A percentile compares a stretch with the other conserved stretches of the same genome.
Evolutionary conservation across 2,113 vertebrate species (phyloP).

Genomic region (Axis porcinus): DNA sequence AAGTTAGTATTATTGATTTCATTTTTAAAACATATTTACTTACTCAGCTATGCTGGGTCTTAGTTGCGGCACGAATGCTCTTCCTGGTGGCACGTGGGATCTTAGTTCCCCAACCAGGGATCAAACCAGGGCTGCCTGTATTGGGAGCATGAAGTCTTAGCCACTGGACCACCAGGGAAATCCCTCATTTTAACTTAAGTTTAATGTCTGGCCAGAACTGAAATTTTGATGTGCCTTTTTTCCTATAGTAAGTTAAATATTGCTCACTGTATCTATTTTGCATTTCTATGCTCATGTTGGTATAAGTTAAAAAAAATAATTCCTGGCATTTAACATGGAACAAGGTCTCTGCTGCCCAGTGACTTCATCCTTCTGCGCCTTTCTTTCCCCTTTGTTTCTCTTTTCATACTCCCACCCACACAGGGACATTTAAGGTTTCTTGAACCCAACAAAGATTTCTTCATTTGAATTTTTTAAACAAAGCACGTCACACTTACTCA

Average conservation of each 20-base stretch:
- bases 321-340: not conserved
- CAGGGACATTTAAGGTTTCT: not conserved
- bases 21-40: not conserved
- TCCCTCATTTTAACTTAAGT: not conserved
- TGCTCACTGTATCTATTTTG: not conserved
- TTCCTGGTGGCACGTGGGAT: not conserved
- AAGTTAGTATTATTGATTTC: constrained; percentile 9
- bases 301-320: not conserved
- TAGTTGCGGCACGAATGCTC: not conserved
- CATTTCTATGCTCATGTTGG: not conserved
- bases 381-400: not conserved
- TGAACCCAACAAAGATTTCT: not conserved
- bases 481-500: not conserved
- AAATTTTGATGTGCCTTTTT: not conserved
- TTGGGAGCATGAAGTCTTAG: not conserved
- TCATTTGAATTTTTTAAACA: constrained; percentile 14
- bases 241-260: not conserved
- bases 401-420: not conserved
- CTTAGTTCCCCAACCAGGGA: not conserved
- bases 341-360: not conserved
- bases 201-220: constrained; percentile 6
- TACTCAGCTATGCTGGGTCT: not conserved
- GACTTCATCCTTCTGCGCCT: not conserved
- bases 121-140: not conserved
- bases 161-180: not conserved